These are phyloP conservation scores for Brachyopa scutellaris DNA, from an alignment of 2,888 invertebrate species.

Conservation along the genomic window DNA sequence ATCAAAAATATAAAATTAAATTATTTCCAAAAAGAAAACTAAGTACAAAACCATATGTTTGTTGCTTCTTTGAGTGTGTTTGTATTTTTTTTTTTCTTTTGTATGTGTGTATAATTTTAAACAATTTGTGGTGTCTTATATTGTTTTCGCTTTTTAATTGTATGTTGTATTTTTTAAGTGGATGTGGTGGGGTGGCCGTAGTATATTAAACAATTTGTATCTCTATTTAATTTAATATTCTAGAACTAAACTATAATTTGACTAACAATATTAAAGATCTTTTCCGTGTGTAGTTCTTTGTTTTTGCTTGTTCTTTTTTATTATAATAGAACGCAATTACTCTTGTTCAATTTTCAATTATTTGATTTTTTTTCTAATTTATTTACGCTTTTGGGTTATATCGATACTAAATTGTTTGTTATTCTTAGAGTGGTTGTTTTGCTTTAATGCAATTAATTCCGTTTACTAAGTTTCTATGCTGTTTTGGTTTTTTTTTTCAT, in stretches of 20 bases:
- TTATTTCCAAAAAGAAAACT: background rate
- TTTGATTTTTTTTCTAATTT: slow-evolving; percentile 74
- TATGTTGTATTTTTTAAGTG: slow-evolving; percentile 74
- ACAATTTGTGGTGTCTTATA: slow-evolving; percentile 72
- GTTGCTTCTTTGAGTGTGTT: slow-evolving; percentile 50
- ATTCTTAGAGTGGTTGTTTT: slow-evolving; percentile 60
- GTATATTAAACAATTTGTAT: slow-evolving; percentile 65
- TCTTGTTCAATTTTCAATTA: slow-evolving; percentile 22
- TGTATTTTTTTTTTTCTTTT: background rate
- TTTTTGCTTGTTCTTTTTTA: slow-evolving; percentile 73
- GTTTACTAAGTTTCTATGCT: slow-evolving; percentile 52
- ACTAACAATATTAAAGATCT: slow-evolving; percentile 67
- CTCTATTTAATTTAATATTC: slow-evolving; percentile 67
- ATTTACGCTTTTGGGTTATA: slow-evolving; percentile 67
- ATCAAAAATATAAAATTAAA: background rate
- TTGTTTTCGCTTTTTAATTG: slow-evolving; percentile 20
- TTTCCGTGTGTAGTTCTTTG: slow-evolving; percentile 70
- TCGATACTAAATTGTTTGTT: slow-evolving; percentile 52
- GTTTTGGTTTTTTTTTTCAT: too few species aligned
- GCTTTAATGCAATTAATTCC: slow-evolving; percentile 65
- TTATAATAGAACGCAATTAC: slow-evolving; percentile 45
- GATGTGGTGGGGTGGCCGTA: slow-evolving; percentile 72
- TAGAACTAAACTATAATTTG: slow-evolving; percentile 72
- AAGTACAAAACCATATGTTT: slow-evolving; percentile 24
- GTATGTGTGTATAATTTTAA: slow-evolving; percentile 52